Conservation (phyloP, 2,888 invertebrate species). For the Cryptus armator region DNA sequence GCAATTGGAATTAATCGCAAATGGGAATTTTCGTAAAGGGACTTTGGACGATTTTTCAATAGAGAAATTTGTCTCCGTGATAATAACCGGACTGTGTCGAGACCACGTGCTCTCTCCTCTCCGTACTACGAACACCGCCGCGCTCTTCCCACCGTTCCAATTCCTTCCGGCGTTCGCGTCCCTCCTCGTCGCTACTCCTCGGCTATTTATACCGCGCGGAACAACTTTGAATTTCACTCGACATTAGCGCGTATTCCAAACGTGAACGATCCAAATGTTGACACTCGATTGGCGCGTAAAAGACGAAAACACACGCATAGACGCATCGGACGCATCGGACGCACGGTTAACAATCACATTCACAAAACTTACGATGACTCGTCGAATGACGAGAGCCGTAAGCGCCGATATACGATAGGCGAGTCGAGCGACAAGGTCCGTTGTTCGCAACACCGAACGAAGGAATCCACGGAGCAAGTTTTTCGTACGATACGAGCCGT, state of each 20-base stretch:
- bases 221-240: background rate
- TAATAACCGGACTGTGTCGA: background rate
- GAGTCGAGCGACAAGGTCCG: background rate
- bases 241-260: constrained; percentile 11
- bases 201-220: constrained; percentile 42
- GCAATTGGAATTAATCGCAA: background rate
- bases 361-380: constrained; percentile 1
- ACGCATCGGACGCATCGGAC: no score
- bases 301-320: no score
- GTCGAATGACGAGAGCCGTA: background rate
- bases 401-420: background rate
- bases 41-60: background rate
- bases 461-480: no score
- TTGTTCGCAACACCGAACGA: background rate
- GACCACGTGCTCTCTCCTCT: constrained; percentile 20
- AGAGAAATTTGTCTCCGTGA: no score
- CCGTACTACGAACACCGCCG: constrained; percentile 11
- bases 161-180: constrained; percentile 25
- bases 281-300: background rate
- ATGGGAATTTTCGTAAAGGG: background rate
- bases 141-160: constrained; percentile 57
- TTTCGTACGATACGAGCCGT: background rate
- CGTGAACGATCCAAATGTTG: constrained; percentile 6
- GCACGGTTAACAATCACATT: constrained; percentile 6
- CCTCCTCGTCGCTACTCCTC: constrained; percentile 8